Evolutionary conservation across 2,888 invertebrate genomes (phyloP), one percentile per base, ranked within the genome.

Genomic region (Sphaerolaimus hirsutus): DNA sequence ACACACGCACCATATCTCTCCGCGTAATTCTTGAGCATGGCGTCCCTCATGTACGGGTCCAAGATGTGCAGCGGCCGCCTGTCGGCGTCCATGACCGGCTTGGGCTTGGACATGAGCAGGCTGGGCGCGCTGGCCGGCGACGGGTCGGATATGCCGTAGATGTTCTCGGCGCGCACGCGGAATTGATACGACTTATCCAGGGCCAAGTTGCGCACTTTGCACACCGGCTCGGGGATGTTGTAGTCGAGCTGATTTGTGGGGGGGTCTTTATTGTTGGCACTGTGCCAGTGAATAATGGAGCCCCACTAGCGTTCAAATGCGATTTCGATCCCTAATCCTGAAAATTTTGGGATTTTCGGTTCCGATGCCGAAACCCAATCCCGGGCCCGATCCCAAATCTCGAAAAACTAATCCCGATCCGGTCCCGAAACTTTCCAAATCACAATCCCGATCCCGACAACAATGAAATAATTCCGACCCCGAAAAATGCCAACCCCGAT

Each of bases 131-230:
- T 81, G 61, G 77, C 79, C 1, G 89, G 87, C 47, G 87, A 87
- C 0, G 93, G 91, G 63, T 93, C 91, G 66, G 86, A 86, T 53
- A 87, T 76, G 40, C 93, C 93, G 64, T 80, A 84, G 64, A 83
- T 81, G 69, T 93, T 97, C 64, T 91, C 89, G 2, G 93, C 93
- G 35, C 89, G 74, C 36, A 93, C 76, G 49, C 97, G 74, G 72
- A 91, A 87, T 65, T 80, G 79, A 69, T 97, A 97, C 67, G 91
- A 89, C 52, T 80, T 74, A 70, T 82, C 81, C 1, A 91, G 86
- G 60, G 82, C 79, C 52, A 93, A 69, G 65, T 83, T 81, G 52
- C 79, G 73, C 49, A 89, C 78, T 61, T 86, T 84, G 66, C 82
- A 84, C 32, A 76, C 78, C 63, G 83, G 83, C 52, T 81, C 81